Percentiles rank a stretch among this genome's conserved stretches.
phyloP scores from a whole-genome alignment of 1,140 invertebrate species.

The Drosophila lacteicornis region DNA sequence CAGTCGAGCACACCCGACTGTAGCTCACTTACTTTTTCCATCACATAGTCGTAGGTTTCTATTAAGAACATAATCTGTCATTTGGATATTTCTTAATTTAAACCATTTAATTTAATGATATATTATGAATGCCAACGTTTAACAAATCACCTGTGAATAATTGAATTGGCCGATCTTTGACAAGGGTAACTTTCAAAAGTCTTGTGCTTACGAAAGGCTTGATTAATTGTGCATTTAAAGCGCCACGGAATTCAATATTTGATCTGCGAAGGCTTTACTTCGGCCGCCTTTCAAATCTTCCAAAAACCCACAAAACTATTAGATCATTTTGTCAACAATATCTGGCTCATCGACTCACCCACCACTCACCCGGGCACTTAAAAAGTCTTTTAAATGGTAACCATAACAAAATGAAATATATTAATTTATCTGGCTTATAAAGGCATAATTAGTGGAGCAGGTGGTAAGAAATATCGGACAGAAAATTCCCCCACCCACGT shows the following conservation, averaged over 20 bases:
- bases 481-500: slow-evolving; percentile 40
- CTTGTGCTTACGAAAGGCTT: slow-evolving; percentile 7
- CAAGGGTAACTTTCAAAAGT: slow-evolving; percentile 20
- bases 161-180: slow-evolving; percentile 9
- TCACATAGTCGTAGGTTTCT: neutral
- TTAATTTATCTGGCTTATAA: slow-evolving; percentile 54
- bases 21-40: neutral
- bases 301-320: slow-evolving; percentile 41
- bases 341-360: slow-evolving; percentile 5
- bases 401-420: slow-evolving; percentile 57
- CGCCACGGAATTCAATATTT: slow-evolving; percentile 12
- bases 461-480: slow-evolving; percentile 23
- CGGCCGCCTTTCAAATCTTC: slow-evolving; percentile 22
- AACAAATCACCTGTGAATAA: slow-evolving; percentile 14
- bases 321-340: slow-evolving; percentile 53
- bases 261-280: slow-evolving; percentile 17
- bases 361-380: slow-evolving; percentile 29
- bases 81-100: slow-evolving; percentile 11
- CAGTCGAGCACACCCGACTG: neutral
- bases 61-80: slow-evolving; percentile 11
- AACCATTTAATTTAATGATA: slow-evolving; percentile 4
- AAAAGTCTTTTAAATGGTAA: slow-evolving; percentile 56
- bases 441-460: slow-evolving; percentile 68
- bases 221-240: slow-evolving; percentile 45
- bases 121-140: neutral